A percentile compares a stretch with the other conserved stretches of the same genome.
Conservation (phyloP, 2,113 vertebrate species). For the Myrmophylax atrothorax region DNA sequence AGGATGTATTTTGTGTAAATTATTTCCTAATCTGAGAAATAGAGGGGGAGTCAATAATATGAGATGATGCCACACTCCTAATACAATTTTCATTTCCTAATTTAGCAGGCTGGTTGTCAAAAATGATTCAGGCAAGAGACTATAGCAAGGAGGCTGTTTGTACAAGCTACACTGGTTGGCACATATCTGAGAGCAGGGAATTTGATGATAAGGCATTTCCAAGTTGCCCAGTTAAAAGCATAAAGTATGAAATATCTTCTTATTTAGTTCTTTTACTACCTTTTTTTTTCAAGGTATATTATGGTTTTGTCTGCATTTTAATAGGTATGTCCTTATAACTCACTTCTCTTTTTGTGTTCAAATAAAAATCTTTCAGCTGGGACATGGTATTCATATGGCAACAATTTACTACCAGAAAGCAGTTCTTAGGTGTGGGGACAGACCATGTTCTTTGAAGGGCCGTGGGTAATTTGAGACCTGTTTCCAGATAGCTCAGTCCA, state of each 20-base stretch:
- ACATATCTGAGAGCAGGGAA: background rate
- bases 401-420: background rate
- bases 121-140: background rate
- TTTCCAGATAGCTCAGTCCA: background rate
- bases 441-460: background rate
- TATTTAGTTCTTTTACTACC: background rate
- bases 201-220: background rate
- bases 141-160: background rate
- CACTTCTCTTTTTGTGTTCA: background rate
- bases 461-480: background rate
- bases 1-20: background rate
- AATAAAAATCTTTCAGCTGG: background rate
- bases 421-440: background rate
- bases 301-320: background rate
- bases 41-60: background rate
- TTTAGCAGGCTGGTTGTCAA: background rate
- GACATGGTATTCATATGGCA: fast-evolving
- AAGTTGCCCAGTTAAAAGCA: background rate
- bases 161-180: background rate
- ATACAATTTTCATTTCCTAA: background rate
- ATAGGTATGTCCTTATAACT: background rate
- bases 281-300: background rate
- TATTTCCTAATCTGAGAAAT: background rate
- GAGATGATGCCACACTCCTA: background rate
- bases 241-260: fast-evolving